A percentile compares a stretch with the other conserved stretches of the same genome.
phyloP scores from a whole-genome alignment of 2,888 invertebrate genomes.

The Vesta saturnalis region DNA sequence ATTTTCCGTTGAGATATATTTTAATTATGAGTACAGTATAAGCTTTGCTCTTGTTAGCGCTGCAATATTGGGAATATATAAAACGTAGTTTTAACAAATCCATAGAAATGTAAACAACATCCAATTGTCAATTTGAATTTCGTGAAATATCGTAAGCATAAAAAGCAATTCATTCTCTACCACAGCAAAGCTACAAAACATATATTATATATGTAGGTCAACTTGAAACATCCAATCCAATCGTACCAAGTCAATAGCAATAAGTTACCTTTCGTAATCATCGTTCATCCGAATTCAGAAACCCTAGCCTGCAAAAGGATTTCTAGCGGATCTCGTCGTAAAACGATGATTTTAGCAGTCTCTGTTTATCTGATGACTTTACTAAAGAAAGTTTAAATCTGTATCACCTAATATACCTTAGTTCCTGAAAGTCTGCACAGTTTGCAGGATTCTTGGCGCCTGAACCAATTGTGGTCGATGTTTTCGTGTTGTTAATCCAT shows the following conservation, averaged over 20 bases:
- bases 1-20: conserved; percentile 21
- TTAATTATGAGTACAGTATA: too few relatives aligned
- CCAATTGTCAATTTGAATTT: not conserved
- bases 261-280: conserved; percentile 13
- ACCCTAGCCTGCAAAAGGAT: not conserved
- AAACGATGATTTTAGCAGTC: conserved; percentile 30
- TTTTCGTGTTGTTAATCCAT: conserved; percentile 10
- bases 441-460: conserved; percentile 57
- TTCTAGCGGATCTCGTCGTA: conserved; percentile 11
- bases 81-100: too few relatives aligned
- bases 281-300: conserved; percentile 18
- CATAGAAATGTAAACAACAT: too few relatives aligned
- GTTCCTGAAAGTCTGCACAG: conserved; percentile 53
- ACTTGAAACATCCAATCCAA: conserved; percentile 13
- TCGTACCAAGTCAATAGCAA: conserved; percentile 9
- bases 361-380: conserved; percentile 50
- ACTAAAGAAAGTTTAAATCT: conserved; percentile 50
- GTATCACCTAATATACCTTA: conserved; percentile 55
- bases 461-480: conserved; percentile 42
- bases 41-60: too few relatives aligned
- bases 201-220: conserved; percentile 20
- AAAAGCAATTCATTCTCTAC: conserved; percentile 7
- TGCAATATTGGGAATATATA: too few relatives aligned
- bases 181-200: not conserved
- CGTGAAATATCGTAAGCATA: not conserved